phyloP scores from a whole-genome alignment of 2,113 vertebrate genomes.

The Pardalotus punctatus region DNA sequence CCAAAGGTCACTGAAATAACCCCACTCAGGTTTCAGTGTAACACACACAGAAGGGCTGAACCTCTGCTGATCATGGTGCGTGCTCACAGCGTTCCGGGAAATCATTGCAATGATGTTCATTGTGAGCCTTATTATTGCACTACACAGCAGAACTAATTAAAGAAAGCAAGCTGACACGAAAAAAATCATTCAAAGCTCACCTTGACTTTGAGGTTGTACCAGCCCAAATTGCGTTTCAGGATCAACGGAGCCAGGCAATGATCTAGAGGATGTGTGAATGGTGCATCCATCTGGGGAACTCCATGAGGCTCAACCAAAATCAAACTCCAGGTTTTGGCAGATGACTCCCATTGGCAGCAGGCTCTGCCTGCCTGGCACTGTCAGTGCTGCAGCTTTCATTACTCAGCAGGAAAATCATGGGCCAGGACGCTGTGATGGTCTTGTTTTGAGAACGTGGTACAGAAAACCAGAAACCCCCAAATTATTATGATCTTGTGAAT shows the following conservation, averaged over 20 bases:
- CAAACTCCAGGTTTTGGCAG: background rate
- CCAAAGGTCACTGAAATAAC: background rate
- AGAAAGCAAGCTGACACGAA: slow-evolving; percentile 64
- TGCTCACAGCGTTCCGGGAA: slow-evolving; percentile 53
- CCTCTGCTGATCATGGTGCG: background rate
- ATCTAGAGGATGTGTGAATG: background rate
- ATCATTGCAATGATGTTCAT: slow-evolving; percentile 49
- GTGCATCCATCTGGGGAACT: background rate
- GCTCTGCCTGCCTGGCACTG: too few relatives aligned
- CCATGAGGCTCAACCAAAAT: background rate
- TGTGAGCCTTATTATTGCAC: slow-evolving; percentile 53
- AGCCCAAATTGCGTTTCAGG: background rate
- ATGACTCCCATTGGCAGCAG: background rate
- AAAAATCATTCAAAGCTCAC: slow-evolving; percentile 56
- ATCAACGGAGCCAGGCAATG: background rate
- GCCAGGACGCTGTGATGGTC: background rate
- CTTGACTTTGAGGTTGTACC: slow-evolving; percentile 14
- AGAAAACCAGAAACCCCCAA: background rate
- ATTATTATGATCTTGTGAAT: background rate
- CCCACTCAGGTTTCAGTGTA: background rate
- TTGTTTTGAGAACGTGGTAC: background rate
- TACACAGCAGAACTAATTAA: slow-evolving; percentile 67
- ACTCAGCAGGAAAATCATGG: background rate
- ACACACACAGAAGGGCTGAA: slow-evolving; percentile 18
- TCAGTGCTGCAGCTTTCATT: background rate